These are phyloP conservation scores for Phalacrocorax carbo DNA, from an alignment of 2,113 vertebrate genomes.

Conservation along the genomic window DNA sequence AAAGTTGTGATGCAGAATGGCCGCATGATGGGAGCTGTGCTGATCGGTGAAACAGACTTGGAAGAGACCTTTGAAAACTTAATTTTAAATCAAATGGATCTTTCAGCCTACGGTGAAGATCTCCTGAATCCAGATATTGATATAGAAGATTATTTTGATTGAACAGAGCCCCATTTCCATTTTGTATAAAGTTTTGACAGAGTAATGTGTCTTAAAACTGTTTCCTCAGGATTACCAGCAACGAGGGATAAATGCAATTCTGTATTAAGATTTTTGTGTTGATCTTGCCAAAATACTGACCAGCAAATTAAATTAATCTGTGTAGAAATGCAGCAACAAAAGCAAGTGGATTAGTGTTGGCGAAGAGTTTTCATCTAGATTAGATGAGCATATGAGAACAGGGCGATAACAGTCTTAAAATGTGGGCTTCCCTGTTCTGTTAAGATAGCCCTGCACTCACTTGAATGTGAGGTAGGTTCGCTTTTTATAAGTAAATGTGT, in stretches of 20 bases:
- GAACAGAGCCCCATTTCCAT: neutral
- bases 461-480: neutral
- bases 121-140: slow-evolving; percentile 92
- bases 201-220: neutral
- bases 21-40: slow-evolving; percentile 89
- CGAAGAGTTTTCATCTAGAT: neutral
- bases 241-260: neutral
- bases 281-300: neutral
- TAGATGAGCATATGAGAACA: neutral
- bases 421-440: neutral
- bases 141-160: slow-evolving; percentile 98
- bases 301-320: neutral
- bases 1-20: slow-evolving; percentile 89
- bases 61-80: slow-evolving; percentile 99
- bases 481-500: neutral
- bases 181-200: neutral
- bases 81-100: slow-evolving; percentile 96
- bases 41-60: slow-evolving; percentile 93
- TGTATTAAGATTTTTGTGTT: neutral
- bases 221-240: neutral
- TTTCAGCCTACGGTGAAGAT: slow-evolving; percentile 88
- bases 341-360: neutral
- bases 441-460: neutral
- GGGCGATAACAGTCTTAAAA: neutral
- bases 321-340: neutral